Evolutionary conservation across 2,888 invertebrate species (phyloP).

Genomic region (Diloba caeruleocephala): DNA sequence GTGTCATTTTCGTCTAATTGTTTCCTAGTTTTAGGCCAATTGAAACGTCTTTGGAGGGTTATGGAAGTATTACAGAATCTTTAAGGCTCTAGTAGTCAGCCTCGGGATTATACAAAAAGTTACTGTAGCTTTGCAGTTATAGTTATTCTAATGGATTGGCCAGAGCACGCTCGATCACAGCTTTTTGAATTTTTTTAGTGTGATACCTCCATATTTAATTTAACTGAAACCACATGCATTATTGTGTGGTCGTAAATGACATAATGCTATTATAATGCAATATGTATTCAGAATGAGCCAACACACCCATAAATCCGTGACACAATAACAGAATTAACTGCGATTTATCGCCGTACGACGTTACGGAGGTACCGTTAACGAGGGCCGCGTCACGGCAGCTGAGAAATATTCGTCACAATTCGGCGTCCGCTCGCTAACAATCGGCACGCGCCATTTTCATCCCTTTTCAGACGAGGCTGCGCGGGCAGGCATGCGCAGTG

Average conservation of each 20-base stretch:
- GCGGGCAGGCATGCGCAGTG: slow-evolving; percentile 84
- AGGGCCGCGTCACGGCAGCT: slow-evolving; percentile 72
- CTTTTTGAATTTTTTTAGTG: slow-evolving; percentile 6
- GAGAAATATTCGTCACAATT: slow-evolving; percentile 74
- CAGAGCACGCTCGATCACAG: neutral
- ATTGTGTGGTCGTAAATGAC: slow-evolving; percentile 48
- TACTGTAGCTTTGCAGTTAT: too few species aligned
- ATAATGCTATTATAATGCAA: slow-evolving; percentile 54
- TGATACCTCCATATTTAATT: slow-evolving; percentile 29
- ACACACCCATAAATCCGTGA: slow-evolving; percentile 73
- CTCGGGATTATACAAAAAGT: too few species aligned
- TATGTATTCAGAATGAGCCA: slow-evolving; percentile 66
- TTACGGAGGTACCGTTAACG: slow-evolving; percentile 78
- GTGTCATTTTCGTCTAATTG: slow-evolving; percentile 10
- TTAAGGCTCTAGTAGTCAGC: too few species aligned
- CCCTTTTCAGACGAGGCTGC: slow-evolving; percentile 74
- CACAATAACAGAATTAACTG: slow-evolving; percentile 83
- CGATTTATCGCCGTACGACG: slow-evolving; percentile 79
- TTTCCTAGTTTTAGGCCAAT: neutral
- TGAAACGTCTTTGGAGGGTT: neutral
- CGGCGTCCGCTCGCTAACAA: slow-evolving; percentile 64
- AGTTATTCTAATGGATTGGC: neutral
- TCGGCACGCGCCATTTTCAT: slow-evolving; percentile 73
- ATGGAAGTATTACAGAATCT: too few species aligned
- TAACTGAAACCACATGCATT: slow-evolving; percentile 20